These are phyloP conservation scores for Paramormyrops kingsleyae DNA, from an alignment of 2,113 vertebrate genomes.

Conservation along the genomic window DNA sequence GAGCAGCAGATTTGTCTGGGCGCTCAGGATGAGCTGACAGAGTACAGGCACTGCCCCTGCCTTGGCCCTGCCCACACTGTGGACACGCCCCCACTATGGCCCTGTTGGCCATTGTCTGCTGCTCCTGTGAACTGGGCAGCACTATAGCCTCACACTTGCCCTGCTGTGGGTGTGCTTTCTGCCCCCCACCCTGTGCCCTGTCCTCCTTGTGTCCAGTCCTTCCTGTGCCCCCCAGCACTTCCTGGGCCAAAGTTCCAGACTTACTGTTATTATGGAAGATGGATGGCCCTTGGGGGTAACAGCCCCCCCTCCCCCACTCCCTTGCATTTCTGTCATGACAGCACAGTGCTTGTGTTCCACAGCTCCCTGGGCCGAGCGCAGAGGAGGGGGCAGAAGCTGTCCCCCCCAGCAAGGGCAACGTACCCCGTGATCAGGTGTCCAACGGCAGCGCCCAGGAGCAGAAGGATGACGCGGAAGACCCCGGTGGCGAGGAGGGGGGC, in stretches of 20 bases:
- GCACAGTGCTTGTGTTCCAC: slow-evolving; percentile 2
- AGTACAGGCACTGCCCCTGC: background rate
- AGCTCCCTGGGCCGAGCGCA: slow-evolving; percentile 2
- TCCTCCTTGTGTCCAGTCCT: background rate
- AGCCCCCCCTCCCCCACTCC: background rate
- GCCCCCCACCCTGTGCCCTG: background rate
- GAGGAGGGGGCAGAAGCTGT: background rate
- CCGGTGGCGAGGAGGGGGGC: too few species aligned
- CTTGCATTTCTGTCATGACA: background rate
- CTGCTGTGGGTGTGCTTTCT: background rate
- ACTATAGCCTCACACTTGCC: background rate
- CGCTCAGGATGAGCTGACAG: background rate
- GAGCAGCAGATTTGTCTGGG: background rate
- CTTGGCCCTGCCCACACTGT: background rate
- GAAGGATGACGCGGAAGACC: background rate
- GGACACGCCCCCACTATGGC: background rate
- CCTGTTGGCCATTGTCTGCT: background rate
- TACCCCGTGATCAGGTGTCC: background rate
- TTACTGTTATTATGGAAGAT: background rate
- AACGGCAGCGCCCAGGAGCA: background rate
- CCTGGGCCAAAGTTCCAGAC: background rate
- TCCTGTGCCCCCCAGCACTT: background rate
- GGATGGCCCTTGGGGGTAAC: background rate
- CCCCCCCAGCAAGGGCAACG: slow-evolving; percentile 26
- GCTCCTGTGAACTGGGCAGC: background rate